These are phyloP conservation scores for Ephestia elutella DNA, from an alignment of 1,140 invertebrate genomes.

Conservation along the genomic window DNA sequence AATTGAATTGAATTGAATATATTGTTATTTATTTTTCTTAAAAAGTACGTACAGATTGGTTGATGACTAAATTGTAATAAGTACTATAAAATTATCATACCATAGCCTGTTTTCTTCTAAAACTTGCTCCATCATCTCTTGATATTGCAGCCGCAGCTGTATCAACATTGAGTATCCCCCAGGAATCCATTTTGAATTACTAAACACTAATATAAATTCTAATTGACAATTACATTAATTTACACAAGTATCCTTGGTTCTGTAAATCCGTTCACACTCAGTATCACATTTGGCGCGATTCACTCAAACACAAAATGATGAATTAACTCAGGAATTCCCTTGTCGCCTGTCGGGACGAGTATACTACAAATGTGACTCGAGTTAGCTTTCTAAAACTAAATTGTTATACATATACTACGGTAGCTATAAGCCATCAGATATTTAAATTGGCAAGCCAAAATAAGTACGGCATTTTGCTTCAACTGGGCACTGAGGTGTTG, in stretches of 20 bases:
- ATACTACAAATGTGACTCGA: conserved; percentile 26
- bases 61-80: not conserved
- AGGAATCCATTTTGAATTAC: conserved; percentile 75
- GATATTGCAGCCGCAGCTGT: conserved; percentile 76
- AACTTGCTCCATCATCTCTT: conserved; percentile 76
- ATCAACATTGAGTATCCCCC: conserved; percentile 79
- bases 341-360: conserved; percentile 17
- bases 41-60: too few species aligned
- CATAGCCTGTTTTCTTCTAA: conserved; percentile 72
- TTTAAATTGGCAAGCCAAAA: conserved; percentile 73
- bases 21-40: too few species aligned
- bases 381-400: conserved; percentile 4
- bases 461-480: conserved; percentile 72
- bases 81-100: conserved; percentile 47
- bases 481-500: conserved; percentile 49
- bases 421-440: conserved; percentile 49
- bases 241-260: not conserved
- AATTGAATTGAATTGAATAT: too few species aligned
- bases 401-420: conserved; percentile 9
- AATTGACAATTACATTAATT: not conserved
- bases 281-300: conserved; percentile 22
- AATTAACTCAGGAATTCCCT: conserved; percentile 14
- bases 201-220: conserved; percentile 5
- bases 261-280: not conserved
- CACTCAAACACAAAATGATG: conserved; percentile 7